Conservation (phyloP, 2,888 invertebrate species). For the Phyto melanocephala region DNA sequence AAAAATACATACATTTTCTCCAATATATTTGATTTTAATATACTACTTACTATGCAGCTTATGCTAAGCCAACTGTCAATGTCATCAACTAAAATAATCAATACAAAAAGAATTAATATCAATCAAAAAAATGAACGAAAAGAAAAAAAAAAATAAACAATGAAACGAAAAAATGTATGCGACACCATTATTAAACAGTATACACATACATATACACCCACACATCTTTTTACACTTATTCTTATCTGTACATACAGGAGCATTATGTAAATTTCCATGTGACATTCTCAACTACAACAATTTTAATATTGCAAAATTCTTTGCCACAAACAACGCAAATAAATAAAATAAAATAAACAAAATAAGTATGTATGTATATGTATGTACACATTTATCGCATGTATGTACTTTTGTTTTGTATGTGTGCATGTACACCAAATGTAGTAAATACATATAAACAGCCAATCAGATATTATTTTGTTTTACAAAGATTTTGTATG, state of each 20-base stretch:
- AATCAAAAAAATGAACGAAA: constrained; percentile 7
- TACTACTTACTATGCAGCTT: not conserved
- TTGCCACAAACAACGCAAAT: not conserved
- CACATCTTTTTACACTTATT: no score
- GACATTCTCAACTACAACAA: not conserved
- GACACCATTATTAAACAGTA: constrained; percentile 15
- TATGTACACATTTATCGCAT: no score
- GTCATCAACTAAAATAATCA: constrained; percentile 24
- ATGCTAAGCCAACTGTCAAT: not conserved
- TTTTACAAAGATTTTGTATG: not conserved
- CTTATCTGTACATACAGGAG: no score
- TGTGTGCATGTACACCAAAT: not conserved
- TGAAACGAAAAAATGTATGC: not conserved
- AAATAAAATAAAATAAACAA: not conserved
- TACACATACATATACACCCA: not conserved
- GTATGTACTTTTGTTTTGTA: no score
- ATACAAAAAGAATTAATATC: constrained; percentile 18
- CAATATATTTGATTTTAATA: not conserved
- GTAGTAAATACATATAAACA: not conserved
- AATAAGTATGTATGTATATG: not conserved
- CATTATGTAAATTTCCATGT: not conserved
- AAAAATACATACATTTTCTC: not conserved
- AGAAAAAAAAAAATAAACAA: no score
- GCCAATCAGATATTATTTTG: not conserved
- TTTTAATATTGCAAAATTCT: not conserved